These are phyloP conservation scores for Aphaenogaster rudis DNA, from an alignment of 1,140 invertebrate species.

Conservation along the genomic window DNA sequence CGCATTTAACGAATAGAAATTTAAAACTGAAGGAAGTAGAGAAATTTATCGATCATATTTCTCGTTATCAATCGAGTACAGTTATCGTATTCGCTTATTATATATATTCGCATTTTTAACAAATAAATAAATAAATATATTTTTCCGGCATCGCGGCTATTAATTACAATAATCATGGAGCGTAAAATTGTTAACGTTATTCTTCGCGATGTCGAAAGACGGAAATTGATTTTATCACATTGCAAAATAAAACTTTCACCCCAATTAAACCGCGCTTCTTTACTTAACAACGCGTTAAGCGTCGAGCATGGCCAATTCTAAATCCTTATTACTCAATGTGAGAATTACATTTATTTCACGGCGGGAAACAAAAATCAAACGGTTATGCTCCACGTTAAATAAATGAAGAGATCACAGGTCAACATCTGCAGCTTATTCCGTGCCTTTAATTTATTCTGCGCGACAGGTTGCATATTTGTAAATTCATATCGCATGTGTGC, in stretches of 20 bases:
- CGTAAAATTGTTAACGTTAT: conserved; percentile 9
- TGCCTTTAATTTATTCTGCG: conserved; percentile 40
- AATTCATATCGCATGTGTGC: conserved; percentile 21
- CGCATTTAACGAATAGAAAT: neutral
- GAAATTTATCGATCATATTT: neutral
- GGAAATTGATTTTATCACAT: conserved; percentile 44
- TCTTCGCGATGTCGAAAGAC: conserved; percentile 9
- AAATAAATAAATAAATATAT: neutral
- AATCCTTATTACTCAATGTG: neutral
- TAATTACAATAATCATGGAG: conserved; percentile 4
- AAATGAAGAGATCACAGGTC: conserved; percentile 23
- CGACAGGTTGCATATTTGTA: conserved; percentile 43
- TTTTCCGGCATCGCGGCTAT: neutral
- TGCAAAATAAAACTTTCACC: conserved; percentile 30
- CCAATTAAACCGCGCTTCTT: conserved; percentile 17
- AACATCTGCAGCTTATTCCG: conserved; percentile 18
- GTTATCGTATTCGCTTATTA: neutral
- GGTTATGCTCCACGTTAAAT: neutral
- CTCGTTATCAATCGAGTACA: neutral
- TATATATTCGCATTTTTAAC: too few species aligned
- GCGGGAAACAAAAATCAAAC: neutral
- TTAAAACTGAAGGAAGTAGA: neutral
- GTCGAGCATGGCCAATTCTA: neutral
- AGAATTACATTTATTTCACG: neutral
- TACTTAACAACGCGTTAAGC: conserved; percentile 3